Evolutionary conservation across 2,797 vertebrate species (phyloP), one percentile per base, ranked within the genome.

Genomic region (Neosilurus mollespiculum): DNA sequence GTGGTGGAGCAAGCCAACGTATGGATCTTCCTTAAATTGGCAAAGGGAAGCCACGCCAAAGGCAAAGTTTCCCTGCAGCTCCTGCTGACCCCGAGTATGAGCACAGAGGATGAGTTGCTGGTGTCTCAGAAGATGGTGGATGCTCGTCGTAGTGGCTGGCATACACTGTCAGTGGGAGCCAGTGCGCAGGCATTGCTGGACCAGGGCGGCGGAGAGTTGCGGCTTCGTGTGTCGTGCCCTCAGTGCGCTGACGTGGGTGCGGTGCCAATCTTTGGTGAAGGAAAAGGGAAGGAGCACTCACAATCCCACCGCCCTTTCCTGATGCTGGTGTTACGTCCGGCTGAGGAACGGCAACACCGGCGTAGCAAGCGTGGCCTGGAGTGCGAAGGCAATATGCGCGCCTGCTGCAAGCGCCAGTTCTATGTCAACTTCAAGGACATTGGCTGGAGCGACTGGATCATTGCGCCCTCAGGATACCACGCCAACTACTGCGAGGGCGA

Each of bases 401-500:
- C 95, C 83, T 96, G 96, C 92, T 96, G 96, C 91, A 96, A 96
- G 90, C 96, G 96, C 78, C 95, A 96, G 86, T 96, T 97, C 90
- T 96, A 93, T 53, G 95, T 97, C 80, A 96, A 95, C 88, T 97
- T 97, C 92, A 96, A 96, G 90, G 96, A 96, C 90, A 98, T 99
- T 61, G 97, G 98, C 89, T 99, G 98, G 98, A 98, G 95, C 86
- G 97, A 99, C 93, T 99, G 98, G 98, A 99, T 99, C 96, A 99
- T 99, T 65, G 98, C 98, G 0, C 98, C 98, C 84, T 91, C 95
- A 20, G 96, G 96, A 77, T 97, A 97, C 81, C 95, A 96, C 0
- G 96, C 96, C 88, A 97, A 97, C 91, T 97, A 96, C 91, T 97
- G 96, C 0, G 96, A 97, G 93, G 96, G 96, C 12, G 95, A 96